phyloP scores from a whole-genome alignment of 2,113 vertebrate species.

The Chionis minor region DNA sequence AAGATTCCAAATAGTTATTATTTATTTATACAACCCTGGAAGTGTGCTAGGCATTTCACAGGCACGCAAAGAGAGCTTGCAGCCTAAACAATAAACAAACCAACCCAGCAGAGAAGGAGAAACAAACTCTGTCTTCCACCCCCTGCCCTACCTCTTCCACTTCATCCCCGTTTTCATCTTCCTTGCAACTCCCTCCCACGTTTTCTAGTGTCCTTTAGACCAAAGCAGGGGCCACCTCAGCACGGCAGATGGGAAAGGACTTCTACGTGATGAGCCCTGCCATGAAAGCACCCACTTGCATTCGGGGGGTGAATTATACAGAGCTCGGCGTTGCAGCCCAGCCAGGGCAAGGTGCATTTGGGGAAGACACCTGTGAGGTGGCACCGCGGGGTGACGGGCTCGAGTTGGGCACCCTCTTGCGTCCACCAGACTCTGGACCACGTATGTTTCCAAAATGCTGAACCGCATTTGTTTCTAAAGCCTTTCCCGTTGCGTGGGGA shows the following conservation, averaged over 20 bases:
- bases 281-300: fast-evolving
- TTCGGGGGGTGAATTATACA: not conserved
- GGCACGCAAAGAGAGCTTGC: not conserved
- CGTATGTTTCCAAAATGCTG: too few relatives aligned
- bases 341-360: fast-evolving
- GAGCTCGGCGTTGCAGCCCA: fast-evolving
- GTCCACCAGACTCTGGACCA: fast-evolving
- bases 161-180: fast-evolving
- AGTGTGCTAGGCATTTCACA: not conserved
- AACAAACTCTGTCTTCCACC: not conserved
- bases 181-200: fast-evolving
- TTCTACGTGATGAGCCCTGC: not conserved
- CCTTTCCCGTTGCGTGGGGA: not conserved
- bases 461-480: not conserved
- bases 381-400: not conserved
- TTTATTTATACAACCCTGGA: conserved; percentile 47
- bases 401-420: fast-evolving
- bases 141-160: not conserved
- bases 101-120: not conserved
- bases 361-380: fast-evolving
- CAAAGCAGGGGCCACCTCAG: not conserved
- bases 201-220: fast-evolving
- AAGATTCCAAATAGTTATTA: conserved; percentile 49
- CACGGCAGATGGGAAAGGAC: fast-evolving
- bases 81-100: not conserved